Evolutionary conservation across 2,797 vertebrate species (phyloP), one percentile per base, ranked within the genome.

Genomic region (Sebastes aleutianus): DNA sequence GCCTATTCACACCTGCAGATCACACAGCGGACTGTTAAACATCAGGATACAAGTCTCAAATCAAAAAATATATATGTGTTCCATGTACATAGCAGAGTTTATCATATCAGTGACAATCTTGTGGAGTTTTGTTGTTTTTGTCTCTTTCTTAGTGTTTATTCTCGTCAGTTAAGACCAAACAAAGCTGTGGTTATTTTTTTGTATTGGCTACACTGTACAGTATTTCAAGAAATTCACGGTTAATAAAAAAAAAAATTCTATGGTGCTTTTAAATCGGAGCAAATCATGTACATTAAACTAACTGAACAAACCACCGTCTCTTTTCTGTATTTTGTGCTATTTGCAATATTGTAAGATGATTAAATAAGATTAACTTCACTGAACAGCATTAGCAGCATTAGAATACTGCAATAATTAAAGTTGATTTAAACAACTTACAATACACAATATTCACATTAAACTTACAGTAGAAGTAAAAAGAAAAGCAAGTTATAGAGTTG

Each of bases 31-130:
- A 43, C 56, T 65, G 39, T 6, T 24, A 24, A 31, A 57, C 36
- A 63, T 63, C n/a, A 24, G 2, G 18, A 74, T 26, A 2, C 22
- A 67, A 20, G 64, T 29, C 10, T 50, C 10, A 69, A 26, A 12
- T 9, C 26, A 76, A 27, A 26, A 26, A 10, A 31, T 2, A 32
- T 9, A 24, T 26, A 34, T 43, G n/a, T 66, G 24, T 66, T 36
- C 43, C 12, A 32, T 87, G 80, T 83, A 84, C 12, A 86, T 74
- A 79, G 53, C 67, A 70, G n/a, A 83, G 1, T 4, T 69, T 62
- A 50, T 72, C 8, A 31, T 54, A 43, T 29, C 9, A 39, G 43
- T 18, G 22, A 20, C n/a, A 36, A 26, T 61, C 12, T 32, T 32
- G 1, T 32, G 16, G 2, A 16, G 9, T 70, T 39, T 22, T 56